These are phyloP conservation scores for Pediacus dermestoides DNA, from an alignment of 2,888 invertebrate genomes.

Conservation along the genomic window DNA sequence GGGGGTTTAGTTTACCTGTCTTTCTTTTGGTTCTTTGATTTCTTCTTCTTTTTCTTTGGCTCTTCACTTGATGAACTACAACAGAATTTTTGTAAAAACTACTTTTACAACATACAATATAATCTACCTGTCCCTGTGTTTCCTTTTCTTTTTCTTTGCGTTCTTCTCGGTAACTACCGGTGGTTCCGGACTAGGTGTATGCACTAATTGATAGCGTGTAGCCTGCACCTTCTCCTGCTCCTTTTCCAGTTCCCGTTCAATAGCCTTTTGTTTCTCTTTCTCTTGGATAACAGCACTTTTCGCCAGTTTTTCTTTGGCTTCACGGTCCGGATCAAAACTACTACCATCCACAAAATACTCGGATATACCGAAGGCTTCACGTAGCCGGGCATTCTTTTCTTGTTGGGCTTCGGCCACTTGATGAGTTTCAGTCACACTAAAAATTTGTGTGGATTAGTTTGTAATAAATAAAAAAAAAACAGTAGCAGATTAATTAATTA, in stretches of 20 bases:
- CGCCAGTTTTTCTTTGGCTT: conserved; percentile 58
- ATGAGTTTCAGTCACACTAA: conserved; percentile 91
- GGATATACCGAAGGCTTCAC: conserved; percentile 93
- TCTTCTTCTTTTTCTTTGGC: conserved; percentile 77
- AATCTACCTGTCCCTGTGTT: conserved; percentile 66
- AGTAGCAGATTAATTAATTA: conserved; percentile 11
- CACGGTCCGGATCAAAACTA: conserved; percentile 80
- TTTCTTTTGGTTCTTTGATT: conserved; percentile 71
- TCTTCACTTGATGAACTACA: conserved; percentile 69
- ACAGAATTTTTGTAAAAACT: conserved; percentile 25
- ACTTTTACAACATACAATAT: conserved; percentile 21
- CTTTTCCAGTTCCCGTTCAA: conserved; percentile 53
- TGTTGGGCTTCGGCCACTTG: conserved; percentile 94
- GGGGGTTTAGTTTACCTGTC: conserved; percentile 66
- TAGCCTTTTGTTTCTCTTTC: conserved; percentile 40
- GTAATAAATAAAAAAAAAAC: conserved; percentile 12
- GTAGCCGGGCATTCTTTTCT: conserved; percentile 88
- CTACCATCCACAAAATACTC: conserved; percentile 92
- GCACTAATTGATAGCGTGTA: conserved; percentile 66
- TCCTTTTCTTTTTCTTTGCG: conserved; percentile 67
- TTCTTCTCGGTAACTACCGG: conserved; percentile 44
- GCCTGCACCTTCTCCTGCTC: conserved; percentile 51
- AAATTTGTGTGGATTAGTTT: no score
- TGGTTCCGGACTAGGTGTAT: conserved; percentile 68
- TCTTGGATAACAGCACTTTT: conserved; percentile 49